Evolutionary conservation across 2,888 invertebrate genomes (phyloP), one percentile per base, ranked within the genome.

Genomic region (Leistus spinibarbis): DNA sequence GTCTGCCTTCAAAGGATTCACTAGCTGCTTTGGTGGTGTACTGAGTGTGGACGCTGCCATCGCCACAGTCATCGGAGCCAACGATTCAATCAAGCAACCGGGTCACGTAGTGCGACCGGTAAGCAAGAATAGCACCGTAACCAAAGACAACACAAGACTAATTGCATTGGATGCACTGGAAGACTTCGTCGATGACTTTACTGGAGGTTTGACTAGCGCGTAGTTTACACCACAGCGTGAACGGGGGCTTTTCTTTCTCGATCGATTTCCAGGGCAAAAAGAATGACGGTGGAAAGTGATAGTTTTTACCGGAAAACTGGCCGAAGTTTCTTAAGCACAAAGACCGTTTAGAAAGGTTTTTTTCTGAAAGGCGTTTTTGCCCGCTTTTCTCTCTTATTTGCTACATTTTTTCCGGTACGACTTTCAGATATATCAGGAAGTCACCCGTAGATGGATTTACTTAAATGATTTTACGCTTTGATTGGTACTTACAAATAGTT

Each of bases 121-220:
- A 84, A 85, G 84, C 84, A 84, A 84, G 84, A 84, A 84, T 82
- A 82, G 83, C 82, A 80, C 24, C 57, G 57, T 60, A 60, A 69
- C 81, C 81, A 81, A 83, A 84, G 84, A 84, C 84, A 83, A 83
- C 83, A 82, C 80, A 79, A n/a, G 60, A 82, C 84, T 85, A 85
- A 85, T 85, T 85, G 83, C 84, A 83, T 83, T 81, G 82, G 82
- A 79, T 82, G 57, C 17, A 57, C 57, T n/a, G 57, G 20, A 57
- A 57, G 20, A 13, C 20, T 19, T 16, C 13, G 7, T 20, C 57
- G 20, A 17, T 19, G 16, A 57, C 10, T 57, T 57, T 10, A 53
- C 53, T 57, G 20, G 13, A 7, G 23, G 64, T 27, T 7, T 0
- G 19, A 22, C 20, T 22, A 4, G 7, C 7, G 40, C n/a, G n/a